Evolutionary conservation across 2,797 vertebrate species (phyloP), one percentile per base, ranked within the genome.

Genomic region (Sebastes matsubarae): DNA sequence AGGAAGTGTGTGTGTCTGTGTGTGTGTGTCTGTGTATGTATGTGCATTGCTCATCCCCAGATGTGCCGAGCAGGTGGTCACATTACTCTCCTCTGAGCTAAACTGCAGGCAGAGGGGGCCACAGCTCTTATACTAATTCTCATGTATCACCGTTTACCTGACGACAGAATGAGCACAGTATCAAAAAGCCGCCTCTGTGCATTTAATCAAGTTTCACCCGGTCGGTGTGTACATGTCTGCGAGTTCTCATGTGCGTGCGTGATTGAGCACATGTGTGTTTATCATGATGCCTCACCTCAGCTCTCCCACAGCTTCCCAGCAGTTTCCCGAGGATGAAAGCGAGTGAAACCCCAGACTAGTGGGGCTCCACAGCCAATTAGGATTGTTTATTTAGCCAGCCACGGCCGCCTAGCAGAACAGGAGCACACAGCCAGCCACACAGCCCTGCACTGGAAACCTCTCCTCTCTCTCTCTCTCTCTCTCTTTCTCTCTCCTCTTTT

Each of bases 301-400:
- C 95, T 91, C 94, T 94, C 79, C 84, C 86, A 68, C 88, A 91
- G 92, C 93, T 96, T 96, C 95, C 94, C 88, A 71, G 86, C 88
- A 91, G 91, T 89, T 94, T 94, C 90, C 95, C 92, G 82, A 94
- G 96, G 94, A 93, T 95, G 93, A 94, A 94, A 90, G 95, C 93
- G 82, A 92, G 92, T 93, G 93, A 95, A 96, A 96, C 94, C 95
- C 92, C 95, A 96, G 97, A 97, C 96, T 97, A 96, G 96, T 92
- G 96, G 96, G 97, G 97, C 97, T 97, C 98, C 97, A 96, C 95
- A 94, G 94, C 95, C 97, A 98, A 97, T 98, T 98, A 98, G 95
- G 94, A 94, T 94, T 97, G 96, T 97, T 97, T 96, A 97, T 95
- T 96, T 95, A 97, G 91, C 92, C 92, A 87, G 93, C 90, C 90